Evolutionary conservation across 2,888 invertebrate genomes (phyloP).

Genomic region (Clivina fossor): DNA sequence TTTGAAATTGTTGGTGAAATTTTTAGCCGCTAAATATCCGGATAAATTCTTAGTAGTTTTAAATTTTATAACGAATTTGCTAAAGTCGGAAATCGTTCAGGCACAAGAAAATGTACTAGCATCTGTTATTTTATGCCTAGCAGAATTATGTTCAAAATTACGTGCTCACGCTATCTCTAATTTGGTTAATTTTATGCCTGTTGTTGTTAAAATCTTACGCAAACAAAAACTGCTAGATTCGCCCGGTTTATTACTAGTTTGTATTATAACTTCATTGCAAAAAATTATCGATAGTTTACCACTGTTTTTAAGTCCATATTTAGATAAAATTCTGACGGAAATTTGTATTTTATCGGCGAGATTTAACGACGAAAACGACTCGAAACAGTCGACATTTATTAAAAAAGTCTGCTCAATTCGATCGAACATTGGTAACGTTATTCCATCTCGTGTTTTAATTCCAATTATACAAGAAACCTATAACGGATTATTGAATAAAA

Average conservation of each 20-base stretch:
- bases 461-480: constrained; percentile 73
- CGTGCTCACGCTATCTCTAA: constrained; percentile 73
- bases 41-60: constrained; percentile 71
- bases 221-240: constrained; percentile 61
- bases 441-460: constrained; percentile 75
- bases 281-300: constrained; percentile 82
- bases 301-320: constrained; percentile 82
- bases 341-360: constrained; percentile 62
- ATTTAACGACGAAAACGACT: constrained; percentile 55
- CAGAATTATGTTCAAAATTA: constrained; percentile 75
- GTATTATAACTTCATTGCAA: constrained; percentile 75
- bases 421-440: constrained; percentile 66
- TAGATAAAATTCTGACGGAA: constrained; percentile 69
- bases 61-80: constrained; percentile 65
- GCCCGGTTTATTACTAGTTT: constrained; percentile 66
- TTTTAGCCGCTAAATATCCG: constrained; percentile 67
- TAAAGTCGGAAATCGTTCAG: constrained; percentile 55
- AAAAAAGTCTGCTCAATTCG: constrained; percentile 64
- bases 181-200: constrained; percentile 79
- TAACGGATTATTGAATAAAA: constrained; percentile 60
- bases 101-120: constrained; percentile 68
- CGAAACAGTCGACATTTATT: constrained; percentile 55
- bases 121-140: constrained; percentile 73
- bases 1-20: constrained; percentile 77
- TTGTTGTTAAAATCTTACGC: constrained; percentile 66